Conservation (phyloP, 2,888 invertebrate genomes). For the Pseudococcus longispinus region DNA sequence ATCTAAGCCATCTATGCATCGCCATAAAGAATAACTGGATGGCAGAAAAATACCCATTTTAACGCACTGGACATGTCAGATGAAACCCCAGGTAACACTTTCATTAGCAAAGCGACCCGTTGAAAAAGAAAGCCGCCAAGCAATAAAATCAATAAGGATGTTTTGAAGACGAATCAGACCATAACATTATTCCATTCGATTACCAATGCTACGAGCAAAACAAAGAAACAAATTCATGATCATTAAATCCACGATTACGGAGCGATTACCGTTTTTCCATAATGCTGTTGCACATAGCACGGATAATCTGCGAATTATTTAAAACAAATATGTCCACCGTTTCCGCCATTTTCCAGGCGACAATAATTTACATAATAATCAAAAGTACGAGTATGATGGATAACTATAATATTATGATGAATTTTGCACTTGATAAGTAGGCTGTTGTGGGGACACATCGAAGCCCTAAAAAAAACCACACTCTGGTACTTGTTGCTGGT, state of each 20-base stretch:
- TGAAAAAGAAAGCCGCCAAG: conserved; percentile 33
- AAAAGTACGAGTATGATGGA: neutral
- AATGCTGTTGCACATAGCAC: neutral
- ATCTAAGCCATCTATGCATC: neutral
- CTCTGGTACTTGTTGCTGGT: neutral
- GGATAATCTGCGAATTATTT: conserved; percentile 1
- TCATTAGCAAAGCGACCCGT: conserved; percentile 1
- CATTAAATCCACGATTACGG: neutral
- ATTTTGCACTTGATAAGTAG: no score
- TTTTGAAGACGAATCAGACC: conserved; percentile 36
- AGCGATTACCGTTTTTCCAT: neutral
- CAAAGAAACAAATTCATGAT: neutral
- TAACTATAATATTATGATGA: no score
- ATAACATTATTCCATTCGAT: conserved; percentile 28
- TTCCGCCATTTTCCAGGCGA: neutral
- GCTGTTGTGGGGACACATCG: neutral
- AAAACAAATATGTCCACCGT: conserved; percentile 9
- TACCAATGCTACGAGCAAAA: neutral
- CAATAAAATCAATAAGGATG: conserved; percentile 36
- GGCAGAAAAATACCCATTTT: neutral
- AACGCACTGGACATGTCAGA: neutral
- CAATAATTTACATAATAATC: neutral
- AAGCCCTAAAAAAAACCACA: neutral
- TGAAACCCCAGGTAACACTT: neutral
- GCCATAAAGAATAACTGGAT: neutral